Base-by-base conservation (phyloP, 2,113 vertebrate species). In the Catharus minimus region DNA sequence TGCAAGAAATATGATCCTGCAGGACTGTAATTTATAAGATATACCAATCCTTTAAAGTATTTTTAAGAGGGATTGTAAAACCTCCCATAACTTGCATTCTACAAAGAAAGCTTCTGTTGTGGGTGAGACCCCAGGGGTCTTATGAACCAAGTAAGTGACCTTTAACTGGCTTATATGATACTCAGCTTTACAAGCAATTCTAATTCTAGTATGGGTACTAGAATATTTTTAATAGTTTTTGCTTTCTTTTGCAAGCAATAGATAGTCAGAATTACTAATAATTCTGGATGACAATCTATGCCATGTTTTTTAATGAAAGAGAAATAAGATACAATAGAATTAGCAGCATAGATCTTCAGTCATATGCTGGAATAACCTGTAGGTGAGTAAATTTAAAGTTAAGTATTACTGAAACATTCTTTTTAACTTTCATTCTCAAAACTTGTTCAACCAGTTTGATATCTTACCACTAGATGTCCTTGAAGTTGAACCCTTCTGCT, bases 381-480 rank as follows among this genome's bases (percentile, higher is more conserved):
- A 11, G 38, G 53, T 69, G 30, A 65, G 19, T 62, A 64, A 67
- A 60, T 69, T 74, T 50, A 17, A 49, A 62, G 57, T 28, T 41
- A 26, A 32, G 2, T 39, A 5, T 39, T 56, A 60, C 38, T 66
- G 50, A 73, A 88, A 44, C 9, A 32, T 19, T 2, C 7, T 38
- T 91, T 57, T 60, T 19, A 3, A 44, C 18, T 26, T 26, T 15
- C 3, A 1, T 66, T 86, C 86, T 69, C 0, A 0, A 57, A 88
- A 55, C 20, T 39, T 60, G 2, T 52, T 36, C 13, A 19, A 8
- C 9, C 0, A 0, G 16, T 86, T 92, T 79, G 55, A 7, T 66
- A 13, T 18, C 1, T 72, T 58, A 57, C 94, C 97, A 83, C 92
- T 93, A 97, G 96, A 82, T 94, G 97, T 94, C 95, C 81, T 11